These are phyloP conservation scores for Drosophila paulistorum DNA, from an alignment of 1,140 invertebrate genomes.

Conservation along the genomic window DNA sequence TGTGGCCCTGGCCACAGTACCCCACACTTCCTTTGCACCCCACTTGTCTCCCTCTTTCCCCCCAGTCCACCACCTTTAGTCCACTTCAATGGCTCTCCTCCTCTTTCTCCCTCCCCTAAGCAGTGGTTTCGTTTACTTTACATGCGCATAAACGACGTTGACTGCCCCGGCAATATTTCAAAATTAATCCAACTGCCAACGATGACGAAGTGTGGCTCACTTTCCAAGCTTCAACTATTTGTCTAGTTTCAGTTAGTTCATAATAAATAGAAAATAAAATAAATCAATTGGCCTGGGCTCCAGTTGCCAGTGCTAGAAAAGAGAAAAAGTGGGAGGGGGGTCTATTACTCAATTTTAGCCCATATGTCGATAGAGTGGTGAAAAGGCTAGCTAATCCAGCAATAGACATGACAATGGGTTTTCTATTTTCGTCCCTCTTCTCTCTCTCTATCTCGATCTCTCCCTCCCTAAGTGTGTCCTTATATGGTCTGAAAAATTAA, in stretches of 20 bases:
- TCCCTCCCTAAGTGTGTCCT: slow-evolving; percentile 21
- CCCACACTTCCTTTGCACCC: slow-evolving; percentile 17
- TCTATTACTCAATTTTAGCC: slow-evolving; percentile 74
- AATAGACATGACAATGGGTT: not conserved
- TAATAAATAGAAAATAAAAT: slow-evolving; percentile 67
- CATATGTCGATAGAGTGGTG: slow-evolving; percentile 15
- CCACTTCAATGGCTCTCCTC: not conserved
- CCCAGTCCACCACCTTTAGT: not conserved
- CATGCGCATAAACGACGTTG: slow-evolving; percentile 63
- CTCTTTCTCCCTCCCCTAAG: not conserved
- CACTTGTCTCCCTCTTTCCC: not conserved
- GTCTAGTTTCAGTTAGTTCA: slow-evolving; percentile 57
- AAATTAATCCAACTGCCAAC: slow-evolving; percentile 80
- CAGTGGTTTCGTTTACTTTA: slow-evolving; percentile 48
- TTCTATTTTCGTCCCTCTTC: not conserved
- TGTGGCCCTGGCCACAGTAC: slow-evolving; percentile 48
- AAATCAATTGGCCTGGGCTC: slow-evolving; percentile 66
- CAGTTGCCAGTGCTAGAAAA: no score
- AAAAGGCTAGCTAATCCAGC: no score
- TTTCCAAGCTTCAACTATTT: slow-evolving; percentile 70
- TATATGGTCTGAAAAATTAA: slow-evolving; percentile 71
- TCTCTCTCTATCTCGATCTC: no score
- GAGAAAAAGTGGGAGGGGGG: not conserved
- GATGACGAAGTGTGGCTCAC: slow-evolving; percentile 78
- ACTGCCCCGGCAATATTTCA: slow-evolving; percentile 72